Conservation (phyloP, 2,797 vertebrate species). For the Poecilia velifera region DNA sequence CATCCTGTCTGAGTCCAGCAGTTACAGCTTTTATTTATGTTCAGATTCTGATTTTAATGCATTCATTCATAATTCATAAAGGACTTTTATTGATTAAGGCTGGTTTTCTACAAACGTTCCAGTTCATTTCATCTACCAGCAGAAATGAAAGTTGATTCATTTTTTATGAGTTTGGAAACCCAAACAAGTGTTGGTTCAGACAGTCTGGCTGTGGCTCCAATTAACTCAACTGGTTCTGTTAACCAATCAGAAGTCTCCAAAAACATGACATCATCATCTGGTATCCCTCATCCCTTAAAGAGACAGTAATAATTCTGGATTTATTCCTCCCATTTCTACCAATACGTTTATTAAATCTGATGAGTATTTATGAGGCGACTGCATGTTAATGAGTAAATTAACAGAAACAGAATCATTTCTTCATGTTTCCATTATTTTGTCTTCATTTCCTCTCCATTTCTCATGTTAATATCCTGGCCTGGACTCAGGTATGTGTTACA, state of each 20-base stretch:
- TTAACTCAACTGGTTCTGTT: too few species aligned
- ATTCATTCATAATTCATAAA: not conserved
- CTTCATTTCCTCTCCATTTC: not conserved
- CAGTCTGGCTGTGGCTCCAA: too few species aligned
- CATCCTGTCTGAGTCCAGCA: constrained; percentile 27
- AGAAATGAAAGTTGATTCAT: not conserved
- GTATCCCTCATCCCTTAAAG: too few species aligned
- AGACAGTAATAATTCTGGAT: too few species aligned
- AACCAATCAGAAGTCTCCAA: too few species aligned
- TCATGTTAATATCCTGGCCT: constrained; percentile 50
- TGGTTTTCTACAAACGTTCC: not conserved
- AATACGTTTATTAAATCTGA: too few species aligned
- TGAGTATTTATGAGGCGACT: not conserved
- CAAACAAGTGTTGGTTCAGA: not conserved
- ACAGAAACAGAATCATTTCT: not conserved
- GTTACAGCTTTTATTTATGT: constrained; percentile 2
- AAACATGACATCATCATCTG: too few species aligned
- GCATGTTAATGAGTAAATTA: not conserved
- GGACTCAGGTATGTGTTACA: constrained; percentile 37
- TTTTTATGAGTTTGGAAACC: not conserved
- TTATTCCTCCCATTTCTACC: too few species aligned
- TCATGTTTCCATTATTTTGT: too few species aligned
- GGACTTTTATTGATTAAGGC: not conserved
- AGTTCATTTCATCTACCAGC: not conserved
- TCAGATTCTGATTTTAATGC: constrained; percentile 15